These are phyloP conservation scores for Poliocrania exsul DNA, from an alignment of 2,797 vertebrate species.

Conservation along the genomic window DNA sequence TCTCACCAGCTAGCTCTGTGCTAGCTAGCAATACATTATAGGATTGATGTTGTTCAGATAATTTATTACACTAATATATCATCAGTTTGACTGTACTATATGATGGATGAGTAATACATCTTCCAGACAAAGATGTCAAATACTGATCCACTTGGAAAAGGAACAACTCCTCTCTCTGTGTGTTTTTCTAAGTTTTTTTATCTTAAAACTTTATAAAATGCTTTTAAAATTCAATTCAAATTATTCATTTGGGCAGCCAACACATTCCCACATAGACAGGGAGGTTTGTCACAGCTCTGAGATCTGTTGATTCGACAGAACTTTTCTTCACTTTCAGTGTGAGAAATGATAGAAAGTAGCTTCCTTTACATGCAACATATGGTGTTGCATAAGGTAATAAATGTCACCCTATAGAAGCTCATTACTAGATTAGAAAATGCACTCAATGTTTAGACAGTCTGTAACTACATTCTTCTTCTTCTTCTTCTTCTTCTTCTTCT, in stretches of 20 bases:
- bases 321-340: conserved; percentile 2
- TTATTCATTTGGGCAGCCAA: conserved; percentile 28
- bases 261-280: not conserved
- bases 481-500: not conserved
- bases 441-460: not conserved
- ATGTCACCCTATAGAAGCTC: not conserved
- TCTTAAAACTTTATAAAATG: conserved; percentile 34
- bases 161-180: not conserved
- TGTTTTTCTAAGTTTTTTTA: conserved; percentile 47
- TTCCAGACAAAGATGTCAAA: conserved; percentile 69
- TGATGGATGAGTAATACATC: conserved; percentile 73
- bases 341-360: conserved; percentile 3
- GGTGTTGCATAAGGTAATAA: conserved; percentile 41
- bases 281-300: conserved; percentile 4
- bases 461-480: not conserved
- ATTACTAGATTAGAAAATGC: not conserved
- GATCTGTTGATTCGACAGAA: conserved; percentile 16
- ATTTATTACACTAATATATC: conserved; percentile 76
- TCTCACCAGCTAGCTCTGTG: conserved; percentile 33
- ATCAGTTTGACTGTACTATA: conserved; percentile 35
- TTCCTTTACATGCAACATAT: conserved; percentile 42
- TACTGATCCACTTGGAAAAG: conserved; percentile 45
- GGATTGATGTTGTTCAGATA: conserved; percentile 59
- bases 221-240: not conserved
- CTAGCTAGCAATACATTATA: conserved; percentile 63